phyloP scores from a whole-genome alignment of 2,113 vertebrate species.

The Buteo buteo region DNA sequence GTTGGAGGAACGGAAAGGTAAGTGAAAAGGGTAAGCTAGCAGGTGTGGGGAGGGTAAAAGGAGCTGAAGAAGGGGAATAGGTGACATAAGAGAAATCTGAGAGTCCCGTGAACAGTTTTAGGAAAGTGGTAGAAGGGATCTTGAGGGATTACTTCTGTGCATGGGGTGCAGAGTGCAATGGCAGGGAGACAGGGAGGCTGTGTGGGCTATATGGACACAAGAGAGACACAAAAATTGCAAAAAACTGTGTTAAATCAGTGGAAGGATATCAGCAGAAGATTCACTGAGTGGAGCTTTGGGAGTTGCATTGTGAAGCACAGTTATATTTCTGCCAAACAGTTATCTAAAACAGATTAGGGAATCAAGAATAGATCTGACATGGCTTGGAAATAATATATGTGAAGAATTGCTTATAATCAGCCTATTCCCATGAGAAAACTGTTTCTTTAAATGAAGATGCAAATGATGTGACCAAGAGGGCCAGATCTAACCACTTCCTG shows the following conservation, averaged over 20 bases:
- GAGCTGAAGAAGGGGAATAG: not conserved
- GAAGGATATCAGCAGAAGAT: not conserved
- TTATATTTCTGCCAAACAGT: not conserved
- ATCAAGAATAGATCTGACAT: not conserved
- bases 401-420: not conserved
- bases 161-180: not conserved
- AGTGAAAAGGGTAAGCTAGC: not conserved
- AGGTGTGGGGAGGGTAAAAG: not conserved
- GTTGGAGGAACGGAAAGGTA: not conserved
- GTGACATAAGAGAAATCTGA: not conserved
- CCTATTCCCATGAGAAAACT: not conserved
- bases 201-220: not conserved
- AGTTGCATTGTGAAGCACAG: not conserved
- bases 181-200: not conserved
- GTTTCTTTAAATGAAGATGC: not conserved
- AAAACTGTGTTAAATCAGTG: not conserved
- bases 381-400: not conserved
- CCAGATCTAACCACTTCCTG: slow-evolving; percentile 28
- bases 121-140: not conserved
- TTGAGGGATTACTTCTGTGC: not conserved
- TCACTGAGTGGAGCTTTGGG: not conserved
- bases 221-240: not conserved
- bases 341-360: not conserved
- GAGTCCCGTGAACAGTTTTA: not conserved
- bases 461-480: not conserved